Percentiles rank a stretch among this genome's conserved stretches.
Conservation (phyloP, 2,888 invertebrate species). For the Lucinisca nassula region DNA sequence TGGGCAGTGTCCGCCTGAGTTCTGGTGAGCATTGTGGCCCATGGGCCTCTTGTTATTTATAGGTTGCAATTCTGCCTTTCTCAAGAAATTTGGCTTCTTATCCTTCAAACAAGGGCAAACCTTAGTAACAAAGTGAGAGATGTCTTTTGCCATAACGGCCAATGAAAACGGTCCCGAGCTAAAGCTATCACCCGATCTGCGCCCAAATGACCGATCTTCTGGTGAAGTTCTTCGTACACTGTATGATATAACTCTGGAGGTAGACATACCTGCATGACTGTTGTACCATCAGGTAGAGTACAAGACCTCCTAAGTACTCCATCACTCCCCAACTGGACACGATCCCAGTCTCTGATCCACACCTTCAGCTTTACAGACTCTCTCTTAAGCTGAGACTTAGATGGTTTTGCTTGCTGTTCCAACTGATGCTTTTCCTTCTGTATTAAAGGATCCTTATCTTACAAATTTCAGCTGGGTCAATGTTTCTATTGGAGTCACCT, state of each 20-base stretch:
- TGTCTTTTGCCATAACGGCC: no score
- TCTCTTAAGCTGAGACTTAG: background rate
- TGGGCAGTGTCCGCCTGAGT: no score
- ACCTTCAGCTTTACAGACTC: background rate
- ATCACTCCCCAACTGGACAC: background rate
- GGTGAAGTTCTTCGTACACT: background rate
- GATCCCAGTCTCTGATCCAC: background rate
- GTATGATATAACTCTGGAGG: background rate
- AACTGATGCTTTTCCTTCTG: background rate
- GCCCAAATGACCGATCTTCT: background rate
- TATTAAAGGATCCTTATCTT: background rate
- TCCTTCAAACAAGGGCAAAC: background rate
- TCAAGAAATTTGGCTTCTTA: no score
- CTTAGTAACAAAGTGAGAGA: no score
- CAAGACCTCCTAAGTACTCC: background rate
- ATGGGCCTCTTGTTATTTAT: no score
- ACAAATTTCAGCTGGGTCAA: background rate
- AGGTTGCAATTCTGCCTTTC: no score
- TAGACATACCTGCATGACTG: background rate
- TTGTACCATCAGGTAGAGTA: background rate
- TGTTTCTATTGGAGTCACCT: background rate
- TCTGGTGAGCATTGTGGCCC: no score
- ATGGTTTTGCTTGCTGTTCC: background rate
- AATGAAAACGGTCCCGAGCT: background rate
- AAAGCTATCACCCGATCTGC: conserved; percentile 8